phyloP scores from a whole-genome alignment of 2,797 vertebrate species.

The Darevskia mixta region DNA sequence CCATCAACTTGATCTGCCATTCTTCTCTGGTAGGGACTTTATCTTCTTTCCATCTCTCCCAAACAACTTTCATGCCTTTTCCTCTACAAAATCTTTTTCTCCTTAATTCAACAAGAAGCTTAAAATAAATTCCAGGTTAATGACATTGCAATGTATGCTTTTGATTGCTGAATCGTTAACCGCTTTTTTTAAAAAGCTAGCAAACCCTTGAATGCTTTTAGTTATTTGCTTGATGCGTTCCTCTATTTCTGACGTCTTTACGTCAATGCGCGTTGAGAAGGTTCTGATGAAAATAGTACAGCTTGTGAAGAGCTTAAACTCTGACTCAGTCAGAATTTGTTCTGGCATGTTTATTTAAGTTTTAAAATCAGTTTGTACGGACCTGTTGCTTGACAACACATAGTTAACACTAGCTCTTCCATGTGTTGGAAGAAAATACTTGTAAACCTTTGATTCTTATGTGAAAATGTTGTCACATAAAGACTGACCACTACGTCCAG shows the following conservation, averaged over 20 bases:
- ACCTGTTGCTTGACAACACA: constrained; percentile 9
- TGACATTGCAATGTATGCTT: background rate
- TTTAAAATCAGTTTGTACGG: constrained; percentile 32
- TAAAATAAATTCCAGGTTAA: background rate
- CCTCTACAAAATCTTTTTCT: background rate
- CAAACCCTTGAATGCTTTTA: background rate
- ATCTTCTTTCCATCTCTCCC: too few relatives aligned
- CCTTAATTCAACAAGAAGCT: background rate
- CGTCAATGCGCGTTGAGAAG: background rate
- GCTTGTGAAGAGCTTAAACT: background rate
- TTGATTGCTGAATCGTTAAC: background rate
- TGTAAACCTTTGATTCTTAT: background rate
- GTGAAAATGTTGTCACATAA: background rate
- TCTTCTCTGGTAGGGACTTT: too few relatives aligned
- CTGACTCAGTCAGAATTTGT: background rate
- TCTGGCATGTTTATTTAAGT: constrained; percentile 1
- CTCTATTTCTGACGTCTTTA: constrained; percentile 15
- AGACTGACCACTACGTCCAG: too few relatives aligned
- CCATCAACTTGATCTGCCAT: too few relatives aligned
- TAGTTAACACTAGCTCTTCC: background rate
- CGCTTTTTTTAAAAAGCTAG: background rate
- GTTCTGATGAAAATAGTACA: background rate
- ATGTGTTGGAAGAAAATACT: background rate
- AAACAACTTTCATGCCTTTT: constrained; percentile 11
- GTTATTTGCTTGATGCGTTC: background rate